Conservation (phyloP, 2,888 invertebrate species). For the Melangyna quadrimaculata region DNA sequence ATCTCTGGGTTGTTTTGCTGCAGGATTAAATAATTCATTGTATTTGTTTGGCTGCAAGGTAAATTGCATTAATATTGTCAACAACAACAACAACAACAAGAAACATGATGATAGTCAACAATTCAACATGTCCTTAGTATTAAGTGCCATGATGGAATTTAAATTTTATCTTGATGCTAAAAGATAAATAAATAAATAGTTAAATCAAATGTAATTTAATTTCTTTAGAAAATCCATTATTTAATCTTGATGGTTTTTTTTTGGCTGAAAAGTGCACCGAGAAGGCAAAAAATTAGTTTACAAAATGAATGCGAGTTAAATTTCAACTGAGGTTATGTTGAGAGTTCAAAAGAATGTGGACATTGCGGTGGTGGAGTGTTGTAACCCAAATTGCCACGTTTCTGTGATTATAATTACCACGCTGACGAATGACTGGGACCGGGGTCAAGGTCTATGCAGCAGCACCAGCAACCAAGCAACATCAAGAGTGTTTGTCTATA, state of each 20-base stretch:
- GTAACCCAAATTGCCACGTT: constrained; percentile 35
- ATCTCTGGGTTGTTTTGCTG: background rate
- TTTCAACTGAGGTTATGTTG: background rate
- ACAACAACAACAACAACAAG: constrained; percentile 1
- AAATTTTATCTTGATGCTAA: background rate
- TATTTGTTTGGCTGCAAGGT: constrained; percentile 27
- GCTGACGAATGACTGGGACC: background rate
- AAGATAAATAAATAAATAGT: background rate
- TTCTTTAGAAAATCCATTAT: background rate
- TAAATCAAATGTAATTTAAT: background rate
- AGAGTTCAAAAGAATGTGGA: background rate
- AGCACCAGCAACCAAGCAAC: background rate
- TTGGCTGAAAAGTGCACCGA: background rate
- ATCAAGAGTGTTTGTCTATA: background rate
- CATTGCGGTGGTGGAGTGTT: constrained; percentile 8
- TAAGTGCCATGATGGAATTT: background rate
- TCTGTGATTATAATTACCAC: constrained; percentile 34
- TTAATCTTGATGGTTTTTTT: background rate
- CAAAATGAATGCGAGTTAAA: background rate
- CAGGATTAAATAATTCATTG: constrained; percentile 61
- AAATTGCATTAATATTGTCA: constrained; percentile 19
- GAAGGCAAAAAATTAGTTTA: background rate
- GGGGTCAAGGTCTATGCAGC: constrained; percentile 52
- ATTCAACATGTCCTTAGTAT: background rate
- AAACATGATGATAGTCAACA: background rate